Conservation (phyloP, 2,797 vertebrate species). For the Sarcoramphus papa region DNA sequence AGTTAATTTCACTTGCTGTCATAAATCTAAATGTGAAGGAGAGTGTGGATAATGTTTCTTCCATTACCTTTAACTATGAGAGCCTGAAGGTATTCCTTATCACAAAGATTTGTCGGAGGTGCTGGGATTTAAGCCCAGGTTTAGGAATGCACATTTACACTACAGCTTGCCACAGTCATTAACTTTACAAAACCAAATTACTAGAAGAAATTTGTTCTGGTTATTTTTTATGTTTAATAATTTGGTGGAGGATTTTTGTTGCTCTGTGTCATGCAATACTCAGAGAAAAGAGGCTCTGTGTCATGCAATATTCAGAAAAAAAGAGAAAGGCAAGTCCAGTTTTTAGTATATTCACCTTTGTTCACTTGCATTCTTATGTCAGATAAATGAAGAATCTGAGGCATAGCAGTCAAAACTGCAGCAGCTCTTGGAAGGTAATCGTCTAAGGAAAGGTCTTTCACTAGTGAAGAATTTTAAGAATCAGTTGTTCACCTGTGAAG, state of each 20-base stretch:
- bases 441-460: background rate
- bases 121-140: background rate
- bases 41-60: background rate
- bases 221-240: background rate
- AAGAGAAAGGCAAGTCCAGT: background rate
- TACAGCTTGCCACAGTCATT: background rate
- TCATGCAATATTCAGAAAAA: background rate
- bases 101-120: background rate
- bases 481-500: background rate
- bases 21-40: background rate
- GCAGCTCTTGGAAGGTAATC: background rate
- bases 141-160: background rate
- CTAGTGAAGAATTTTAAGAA: background rate
- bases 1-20: background rate
- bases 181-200: background rate
- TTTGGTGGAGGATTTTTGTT: background rate
- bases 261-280: background rate
- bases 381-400: background rate
- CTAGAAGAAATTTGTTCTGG: background rate
- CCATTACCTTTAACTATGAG: background rate
- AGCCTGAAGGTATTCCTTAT: background rate
- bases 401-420: background rate
- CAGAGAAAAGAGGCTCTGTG: background rate
- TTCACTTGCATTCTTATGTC: background rate
- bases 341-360: background rate